Evolutionary conservation across 2,113 vertebrate genomes (phyloP), one percentile per base, ranked within the genome.

Genomic region (Campylomormyrus numenius): DNA sequence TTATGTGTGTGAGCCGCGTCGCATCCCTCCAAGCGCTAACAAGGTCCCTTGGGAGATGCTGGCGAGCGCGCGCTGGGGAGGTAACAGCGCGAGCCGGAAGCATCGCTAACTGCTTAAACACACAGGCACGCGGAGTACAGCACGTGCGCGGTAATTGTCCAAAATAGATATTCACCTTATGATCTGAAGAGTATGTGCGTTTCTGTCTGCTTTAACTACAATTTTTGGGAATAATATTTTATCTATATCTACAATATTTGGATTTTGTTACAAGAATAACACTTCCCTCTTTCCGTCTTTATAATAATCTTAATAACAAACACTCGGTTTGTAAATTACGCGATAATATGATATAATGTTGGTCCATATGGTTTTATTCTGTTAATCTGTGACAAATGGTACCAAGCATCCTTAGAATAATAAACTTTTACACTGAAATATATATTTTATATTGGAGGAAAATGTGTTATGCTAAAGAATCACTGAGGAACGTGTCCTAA

Each of bases 21-120:
- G 87, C 89, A 80, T 84, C 87, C 70, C 70, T 84, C 74, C 24
- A 58, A 80, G 50, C 50, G 86, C 86, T 90, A 90, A 90, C 90
- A 84, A 90, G 90, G 45, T 90, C 90, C 87, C 87, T 24, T 48
- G 90, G 86, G 86, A 48, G 49, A 46, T 27, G 35, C 66, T 39
- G n/a, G 46, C 35, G 48, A 77, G 58, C 35, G 53, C 74, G 13
- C 19, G 49, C 53, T 56, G 50, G 50, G 58, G 35, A 84, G 90
- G 88, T 52, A 77, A 58, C 66, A 90, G 86, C 62, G n/a, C n/a
- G 56, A 46, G 86, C 50, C 53, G 52, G 83, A 90, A 90, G 27
- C 15, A 62, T 35, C 21, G 42, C 31, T 74, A 53, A 49, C 48
- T 42, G 19, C 52, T 88, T 42, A 88, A 42, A 88, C 50, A 88